A percentile compares a stretch with the other conserved stretches of the same genome.
Evolutionary conservation across 2,113 vertebrate genomes (phyloP).

Genomic region (Phylloscopus whistleri): DNA sequence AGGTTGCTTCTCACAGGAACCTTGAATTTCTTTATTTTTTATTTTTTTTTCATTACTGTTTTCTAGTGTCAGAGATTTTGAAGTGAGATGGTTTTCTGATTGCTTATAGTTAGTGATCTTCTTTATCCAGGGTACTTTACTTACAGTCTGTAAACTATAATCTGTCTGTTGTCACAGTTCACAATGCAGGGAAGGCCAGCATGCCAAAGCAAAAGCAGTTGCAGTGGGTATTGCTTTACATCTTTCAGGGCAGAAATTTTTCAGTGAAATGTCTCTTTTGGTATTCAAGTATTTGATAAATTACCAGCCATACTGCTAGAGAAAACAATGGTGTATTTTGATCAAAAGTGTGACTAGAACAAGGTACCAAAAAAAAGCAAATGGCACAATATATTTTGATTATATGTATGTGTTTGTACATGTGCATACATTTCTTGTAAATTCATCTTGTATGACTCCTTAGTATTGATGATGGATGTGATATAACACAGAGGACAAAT

Average conservation of each 20-base stretch:
- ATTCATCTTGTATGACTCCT: not conserved
- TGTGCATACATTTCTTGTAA: not conserved
- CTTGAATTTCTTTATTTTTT: not conserved
- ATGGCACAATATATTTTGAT: not conserved
- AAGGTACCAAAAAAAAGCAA: not conserved
- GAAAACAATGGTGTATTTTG: not conserved
- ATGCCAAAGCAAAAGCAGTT: not conserved
- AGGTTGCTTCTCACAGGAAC: not conserved
- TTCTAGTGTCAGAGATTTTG: not conserved
- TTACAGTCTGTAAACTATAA: not conserved
- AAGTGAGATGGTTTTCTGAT: too few species aligned
- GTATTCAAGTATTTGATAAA: not conserved
- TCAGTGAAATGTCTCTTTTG: not conserved
- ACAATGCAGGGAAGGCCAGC: not conserved
- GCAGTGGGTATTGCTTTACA: not conserved
- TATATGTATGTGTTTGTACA: not conserved
- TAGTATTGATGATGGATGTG: rapidly evolving
- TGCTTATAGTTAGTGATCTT: too few species aligned
- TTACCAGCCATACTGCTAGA: not conserved
- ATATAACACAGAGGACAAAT: not conserved
- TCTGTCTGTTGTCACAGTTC: not conserved
- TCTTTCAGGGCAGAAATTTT: not conserved
- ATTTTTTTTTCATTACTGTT: not conserved
- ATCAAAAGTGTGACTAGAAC: not conserved
- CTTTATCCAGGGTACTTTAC: not conserved